Evolutionary conservation across 2,888 invertebrate species (phyloP).

Genomic region (Cybosia mesomella): DNA sequence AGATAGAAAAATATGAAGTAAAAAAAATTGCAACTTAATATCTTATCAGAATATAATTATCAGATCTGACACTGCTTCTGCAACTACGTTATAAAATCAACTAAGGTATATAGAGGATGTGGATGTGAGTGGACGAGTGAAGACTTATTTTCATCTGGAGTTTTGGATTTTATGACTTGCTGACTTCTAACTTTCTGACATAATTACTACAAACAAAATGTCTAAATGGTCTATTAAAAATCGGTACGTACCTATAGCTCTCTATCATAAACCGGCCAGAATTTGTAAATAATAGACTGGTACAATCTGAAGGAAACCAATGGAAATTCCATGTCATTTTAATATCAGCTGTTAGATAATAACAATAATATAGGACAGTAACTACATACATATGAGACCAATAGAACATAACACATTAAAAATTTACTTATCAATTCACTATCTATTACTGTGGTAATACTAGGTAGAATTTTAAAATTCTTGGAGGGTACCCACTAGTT

Average conservation of each 20-base stretch:
- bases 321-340: background rate
- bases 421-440: background rate
- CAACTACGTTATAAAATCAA: too few relatives aligned
- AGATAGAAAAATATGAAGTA: background rate
- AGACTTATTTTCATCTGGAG: background rate
- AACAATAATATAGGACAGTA: background rate
- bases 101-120: background rate
- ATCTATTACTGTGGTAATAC: background rate
- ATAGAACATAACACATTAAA: background rate
- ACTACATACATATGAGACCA: background rate
- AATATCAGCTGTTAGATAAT: background rate
- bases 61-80: background rate
- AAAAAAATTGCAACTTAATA: too few relatives aligned
- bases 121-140: background rate
- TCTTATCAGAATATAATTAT: too few relatives aligned
- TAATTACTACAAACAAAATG: too few relatives aligned
- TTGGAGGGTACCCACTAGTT: background rate
- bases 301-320: background rate
- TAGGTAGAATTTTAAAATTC: background rate
- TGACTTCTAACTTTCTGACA: background rate
- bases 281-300: background rate
- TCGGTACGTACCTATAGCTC: constrained; percentile 42
- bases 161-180: background rate
- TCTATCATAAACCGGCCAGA: background rate
- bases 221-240: constrained; percentile 62